Conservation (phyloP, 2,113 vertebrate genomes). For the Athene cunicularia region DNA sequence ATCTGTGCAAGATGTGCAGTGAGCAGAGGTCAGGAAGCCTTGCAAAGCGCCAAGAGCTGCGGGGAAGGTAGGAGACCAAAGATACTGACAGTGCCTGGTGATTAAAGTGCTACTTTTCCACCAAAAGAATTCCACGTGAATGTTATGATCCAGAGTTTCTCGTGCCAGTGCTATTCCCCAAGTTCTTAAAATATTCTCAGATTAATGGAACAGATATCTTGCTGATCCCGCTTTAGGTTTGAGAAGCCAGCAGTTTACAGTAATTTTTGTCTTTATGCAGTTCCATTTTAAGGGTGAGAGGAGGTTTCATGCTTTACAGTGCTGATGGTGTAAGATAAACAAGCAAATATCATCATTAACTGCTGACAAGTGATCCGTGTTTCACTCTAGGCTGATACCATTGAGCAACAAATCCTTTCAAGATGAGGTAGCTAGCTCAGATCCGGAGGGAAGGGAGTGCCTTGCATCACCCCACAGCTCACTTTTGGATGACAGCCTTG, state of each 20-base stretch:
- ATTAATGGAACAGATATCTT: background rate
- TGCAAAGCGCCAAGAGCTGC: background rate
- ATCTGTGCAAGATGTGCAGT: background rate
- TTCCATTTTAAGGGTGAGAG: constrained; percentile 45
- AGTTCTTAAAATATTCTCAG: background rate
- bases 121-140: background rate
- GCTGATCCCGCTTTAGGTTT: background rate
- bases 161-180: background rate
- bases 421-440: constrained; percentile 69
- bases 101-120: background rate
- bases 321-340: constrained; percentile 66
- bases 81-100: background rate
- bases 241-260: background rate
- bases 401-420: constrained; percentile 73
- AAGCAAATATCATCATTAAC: constrained; percentile 64
- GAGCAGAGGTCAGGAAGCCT: background rate
- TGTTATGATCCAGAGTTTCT: background rate
- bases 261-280: background rate
- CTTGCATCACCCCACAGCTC: constrained; percentile 49
- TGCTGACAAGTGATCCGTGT: constrained; percentile 67
- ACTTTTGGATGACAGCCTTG: constrained; percentile 50
- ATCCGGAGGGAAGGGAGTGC: constrained; percentile 61
- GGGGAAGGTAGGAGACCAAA: background rate
- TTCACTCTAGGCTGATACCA: constrained; percentile 59
- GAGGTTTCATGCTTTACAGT: constrained; percentile 37